A percentile compares a stretch with the other conserved stretches of the same genome.
Evolutionary conservation across 92 coral and sea anemone genomes (phyloP).

Genomic region (Umimayanthus chanpuru): DNA sequence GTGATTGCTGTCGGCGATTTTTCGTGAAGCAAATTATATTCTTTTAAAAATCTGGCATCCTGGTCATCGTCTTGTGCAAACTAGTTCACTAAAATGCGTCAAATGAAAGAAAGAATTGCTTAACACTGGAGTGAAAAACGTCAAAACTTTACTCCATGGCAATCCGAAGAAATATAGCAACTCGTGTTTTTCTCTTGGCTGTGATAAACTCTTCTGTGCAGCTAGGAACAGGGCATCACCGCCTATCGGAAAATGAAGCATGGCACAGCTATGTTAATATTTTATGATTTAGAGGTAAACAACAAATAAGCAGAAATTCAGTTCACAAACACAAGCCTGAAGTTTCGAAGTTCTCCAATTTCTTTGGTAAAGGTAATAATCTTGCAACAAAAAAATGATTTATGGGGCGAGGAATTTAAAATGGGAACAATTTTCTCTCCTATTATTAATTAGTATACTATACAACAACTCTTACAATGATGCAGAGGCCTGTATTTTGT

Average conservation of each 20-base stretch:
- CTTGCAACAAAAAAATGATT: not conserved
- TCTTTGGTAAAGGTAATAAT: not conserved
- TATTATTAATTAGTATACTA: too few species aligned
- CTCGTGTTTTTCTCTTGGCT: not conserved
- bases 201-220: not conserved
- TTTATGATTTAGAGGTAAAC: not conserved
- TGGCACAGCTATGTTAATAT: not conserved
- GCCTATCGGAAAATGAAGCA: constrained; percentile 4
- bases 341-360: not conserved
- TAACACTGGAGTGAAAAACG: not conserved
- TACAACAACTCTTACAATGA: not conserved
- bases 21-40: not conserved
- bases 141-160: not conserved
- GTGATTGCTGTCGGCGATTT: not conserved
- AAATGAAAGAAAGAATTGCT: not conserved
- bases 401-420: not conserved
- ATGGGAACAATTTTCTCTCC: not conserved
- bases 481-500: not conserved
- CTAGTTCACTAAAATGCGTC: too few species aligned
- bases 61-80: not conserved
- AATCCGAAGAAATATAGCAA: not conserved
- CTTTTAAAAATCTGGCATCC: not conserved
- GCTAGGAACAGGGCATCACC: not conserved
- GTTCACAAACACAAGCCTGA: not conserved
- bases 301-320: not conserved